These are phyloP conservation scores for Murina feae DNA, from an alignment of 2,113 vertebrate species.

Conservation along the genomic window DNA sequence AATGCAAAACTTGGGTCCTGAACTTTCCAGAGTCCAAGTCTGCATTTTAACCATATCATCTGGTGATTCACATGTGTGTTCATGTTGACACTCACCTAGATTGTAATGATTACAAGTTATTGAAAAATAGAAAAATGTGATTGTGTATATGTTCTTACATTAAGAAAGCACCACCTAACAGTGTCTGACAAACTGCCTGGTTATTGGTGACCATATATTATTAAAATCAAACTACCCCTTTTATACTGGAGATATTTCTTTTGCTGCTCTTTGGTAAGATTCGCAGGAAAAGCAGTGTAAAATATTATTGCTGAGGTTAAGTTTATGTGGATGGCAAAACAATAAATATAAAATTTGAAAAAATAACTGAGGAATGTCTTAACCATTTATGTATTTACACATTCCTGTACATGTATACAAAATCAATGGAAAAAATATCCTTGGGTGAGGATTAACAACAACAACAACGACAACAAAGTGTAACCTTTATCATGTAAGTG, in stretches of 20 bases:
- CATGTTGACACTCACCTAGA: background rate
- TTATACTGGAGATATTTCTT: background rate
- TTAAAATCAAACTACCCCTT: background rate
- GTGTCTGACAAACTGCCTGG: background rate
- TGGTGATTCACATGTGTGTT: background rate
- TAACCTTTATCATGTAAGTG: background rate
- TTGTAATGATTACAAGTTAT: background rate
- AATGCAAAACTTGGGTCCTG: background rate
- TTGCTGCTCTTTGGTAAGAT: too few species aligned
- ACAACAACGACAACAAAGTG: background rate
- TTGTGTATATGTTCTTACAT: background rate
- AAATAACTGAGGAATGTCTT: background rate
- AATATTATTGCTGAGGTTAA: background rate
- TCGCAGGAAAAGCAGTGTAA: too few species aligned
- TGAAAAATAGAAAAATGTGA: background rate
- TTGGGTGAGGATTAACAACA: too few species aligned
- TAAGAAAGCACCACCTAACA: background rate
- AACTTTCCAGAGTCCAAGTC: background rate
- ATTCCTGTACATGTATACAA: background rate
- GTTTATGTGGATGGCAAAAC: background rate
- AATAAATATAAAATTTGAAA: slow-evolving; percentile 40
- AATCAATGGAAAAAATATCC: too few species aligned
- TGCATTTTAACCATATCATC: background rate
- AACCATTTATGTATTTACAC: background rate
- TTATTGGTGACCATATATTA: background rate